phyloP scores from a whole-genome alignment of 1,140 invertebrate species.

The Sycophila sp. region DNA sequence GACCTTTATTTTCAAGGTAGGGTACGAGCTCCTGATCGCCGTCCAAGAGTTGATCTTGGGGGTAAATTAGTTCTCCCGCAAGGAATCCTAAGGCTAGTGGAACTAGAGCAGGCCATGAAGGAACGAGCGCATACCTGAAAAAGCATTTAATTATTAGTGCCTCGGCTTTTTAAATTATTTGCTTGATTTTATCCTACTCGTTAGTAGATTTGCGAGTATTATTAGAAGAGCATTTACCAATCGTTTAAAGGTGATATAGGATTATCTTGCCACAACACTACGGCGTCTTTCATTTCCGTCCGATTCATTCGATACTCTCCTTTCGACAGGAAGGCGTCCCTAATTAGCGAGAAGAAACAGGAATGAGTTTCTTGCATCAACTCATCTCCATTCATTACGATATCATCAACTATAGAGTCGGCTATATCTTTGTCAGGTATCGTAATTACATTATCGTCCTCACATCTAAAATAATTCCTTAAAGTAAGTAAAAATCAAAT shows the following conservation, averaged over 20 bases:
- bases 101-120: slow-evolving; percentile 83
- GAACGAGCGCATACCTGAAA: slow-evolving; percentile 64
- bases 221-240: slow-evolving; percentile 71
- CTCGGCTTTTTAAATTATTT: too few relatives aligned
- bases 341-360: slow-evolving; percentile 83
- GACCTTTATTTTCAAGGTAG: slow-evolving; percentile 88
- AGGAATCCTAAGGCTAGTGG: slow-evolving; percentile 87
- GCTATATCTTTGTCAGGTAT: slow-evolving; percentile 58
- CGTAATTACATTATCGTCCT: slow-evolving; percentile 55
- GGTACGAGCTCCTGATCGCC: slow-evolving; percentile 91
- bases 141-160: too few relatives aligned
- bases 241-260: slow-evolving; percentile 84
- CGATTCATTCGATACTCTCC: slow-evolving; percentile 81
- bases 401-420: slow-evolving; percentile 46
- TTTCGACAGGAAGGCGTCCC: slow-evolving; percentile 86
- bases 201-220: background rate
- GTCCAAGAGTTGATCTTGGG: slow-evolving; percentile 64
- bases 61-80: slow-evolving; percentile 78
- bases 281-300: slow-evolving; percentile 77
- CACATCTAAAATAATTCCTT: slow-evolving; percentile 56
- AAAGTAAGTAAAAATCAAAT: too few relatives aligned
- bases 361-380: slow-evolving; percentile 80
- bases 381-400: slow-evolving; percentile 59
- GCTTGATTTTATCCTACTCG: too few relatives aligned
- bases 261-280: slow-evolving; percentile 83